Base-by-base conservation (phyloP, 2,888 invertebrate genomes). In the Drosophila yooni region DNA sequence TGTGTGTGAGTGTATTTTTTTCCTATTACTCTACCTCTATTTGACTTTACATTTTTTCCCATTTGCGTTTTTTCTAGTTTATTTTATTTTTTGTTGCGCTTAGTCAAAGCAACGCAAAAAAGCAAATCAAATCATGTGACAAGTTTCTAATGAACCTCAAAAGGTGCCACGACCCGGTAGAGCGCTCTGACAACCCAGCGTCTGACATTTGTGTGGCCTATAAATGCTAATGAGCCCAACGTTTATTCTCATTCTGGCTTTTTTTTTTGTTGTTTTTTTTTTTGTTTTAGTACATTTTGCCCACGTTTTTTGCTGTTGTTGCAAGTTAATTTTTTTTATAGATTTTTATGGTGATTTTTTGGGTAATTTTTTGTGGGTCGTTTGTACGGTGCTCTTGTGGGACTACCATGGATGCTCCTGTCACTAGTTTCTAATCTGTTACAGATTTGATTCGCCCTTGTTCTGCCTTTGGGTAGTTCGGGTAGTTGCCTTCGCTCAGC, bases 41-140 rank as follows among this genome's bases (percentile, higher is more conserved):
- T 72, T 66, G 43, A 73, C 63, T 68, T 75, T 62, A 29, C 46
- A 27, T 54, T 50, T 78, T 70, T 76, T 76, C 48, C 63, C 50
- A 40, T 59, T 33, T 50, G 15, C 46, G 48, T 65, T 29, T 51
- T 61, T 40, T n/a, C 43, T n/a, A 53, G 29, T 48, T n/a, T 13
- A 38, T 64, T 51, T 53, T 48, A 13, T 51, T 57, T 21, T 61
- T 58, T 58, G 21, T 29, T 48, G 11, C 15, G 38, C 27, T 38
- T 46, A 11, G 54, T 58, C 46, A 25, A 31, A 7, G 31, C 25
- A 33, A 21, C 34, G 38, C 38, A n/a, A 50, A 57, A 59, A 66
- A 69, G 78, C 79, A 83, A 88, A 86, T 80, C 88, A 83, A 86
- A 86, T 88, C 88, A 88, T 88, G 88, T 86, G 85, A 86, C 88